These are phyloP conservation scores for Protaetia brevitarsis DNA, from an alignment of 1,140 invertebrate species.

Conservation along the genomic window DNA sequence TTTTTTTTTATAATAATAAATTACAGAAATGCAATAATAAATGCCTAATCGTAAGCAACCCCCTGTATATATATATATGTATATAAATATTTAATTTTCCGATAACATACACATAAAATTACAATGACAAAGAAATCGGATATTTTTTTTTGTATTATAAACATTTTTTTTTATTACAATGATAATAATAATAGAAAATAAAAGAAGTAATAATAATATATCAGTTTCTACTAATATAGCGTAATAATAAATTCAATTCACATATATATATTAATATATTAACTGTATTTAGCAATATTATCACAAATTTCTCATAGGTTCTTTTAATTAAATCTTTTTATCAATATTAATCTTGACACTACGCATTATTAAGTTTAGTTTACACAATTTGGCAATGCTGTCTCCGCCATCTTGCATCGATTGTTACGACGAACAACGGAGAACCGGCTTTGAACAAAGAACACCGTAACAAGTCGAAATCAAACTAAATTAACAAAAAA, in stretches of 20 bases:
- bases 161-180: background rate
- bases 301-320: constrained; percentile 18
- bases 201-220: constrained; percentile 1
- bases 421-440: too few relatives aligned
- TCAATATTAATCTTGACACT: background rate
- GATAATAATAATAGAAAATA: constrained; percentile 3
- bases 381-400: constrained; percentile 13
- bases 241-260: constrained; percentile 4
- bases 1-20: background rate
- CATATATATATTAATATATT: constrained; percentile 19
- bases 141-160: background rate
- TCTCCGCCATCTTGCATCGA: too few relatives aligned
- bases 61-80: background rate
- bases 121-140: background rate
- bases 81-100: too few relatives aligned
- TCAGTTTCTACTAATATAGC: background rate
- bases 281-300: constrained; percentile 16
- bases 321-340: constrained; percentile 3
- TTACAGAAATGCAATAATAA: background rate
- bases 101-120: background rate
- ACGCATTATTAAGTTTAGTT: too few relatives aligned
- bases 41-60: background rate
- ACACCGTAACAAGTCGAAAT: too few relatives aligned
- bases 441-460: too few relatives aligned
- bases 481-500: too few relatives aligned